Base-by-base conservation (phyloP, 2,888 invertebrate species). In the Tetanocera ferruginea region DNA sequence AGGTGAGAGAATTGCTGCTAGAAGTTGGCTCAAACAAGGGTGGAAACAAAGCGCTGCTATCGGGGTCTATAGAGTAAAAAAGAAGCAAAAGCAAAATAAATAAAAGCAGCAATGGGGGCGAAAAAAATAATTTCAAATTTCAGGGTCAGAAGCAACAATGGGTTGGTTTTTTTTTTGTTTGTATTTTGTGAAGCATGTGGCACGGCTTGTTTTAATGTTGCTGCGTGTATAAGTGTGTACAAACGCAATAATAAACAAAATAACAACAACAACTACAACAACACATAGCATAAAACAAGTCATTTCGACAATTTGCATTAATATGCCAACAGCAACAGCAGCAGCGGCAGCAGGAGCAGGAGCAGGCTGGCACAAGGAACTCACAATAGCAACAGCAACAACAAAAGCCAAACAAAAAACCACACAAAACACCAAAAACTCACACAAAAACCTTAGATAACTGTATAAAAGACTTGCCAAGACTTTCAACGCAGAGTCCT, bases 91-190 rank as follows among this genome's bases (percentile, higher is more conserved):
- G 43, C 19, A 69, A 51, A 67, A 57, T 14, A 64, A 31, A n/a
- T n/a, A n/a, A n/a, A n/a, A n/a, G n/a, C n/a, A 77, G 75, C 28
- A 17, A 55, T 3, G 9, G 62, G 34, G 19, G 25, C 3, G 37
- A 3, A 37, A 19, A 34, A 5, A 23, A 19, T 49, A 43, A 67
- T 17, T 6, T 19, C 34, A 52, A 66, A 66, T 77, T 74, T 79
- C 79, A 78, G 55, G 73, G 78, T 79, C 77, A 78, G 66, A 80
- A 77, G 76, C 78, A 78, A 77, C 77, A 76, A 79, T 74, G 76
- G 76, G 43, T 71, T 70, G 64, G 34, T 62, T 57, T 37, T 34
- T 57, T 23, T 57, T 25, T 23, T 25, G 25, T 28, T 60, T 23
- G n/a, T n/a, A n/a, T 28, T 25, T 19, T 14, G 6, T 66, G 17